Evolutionary conservation across 2,797 vertebrate genomes (phyloP).

Genomic region (Tadarida brasiliensis): DNA sequence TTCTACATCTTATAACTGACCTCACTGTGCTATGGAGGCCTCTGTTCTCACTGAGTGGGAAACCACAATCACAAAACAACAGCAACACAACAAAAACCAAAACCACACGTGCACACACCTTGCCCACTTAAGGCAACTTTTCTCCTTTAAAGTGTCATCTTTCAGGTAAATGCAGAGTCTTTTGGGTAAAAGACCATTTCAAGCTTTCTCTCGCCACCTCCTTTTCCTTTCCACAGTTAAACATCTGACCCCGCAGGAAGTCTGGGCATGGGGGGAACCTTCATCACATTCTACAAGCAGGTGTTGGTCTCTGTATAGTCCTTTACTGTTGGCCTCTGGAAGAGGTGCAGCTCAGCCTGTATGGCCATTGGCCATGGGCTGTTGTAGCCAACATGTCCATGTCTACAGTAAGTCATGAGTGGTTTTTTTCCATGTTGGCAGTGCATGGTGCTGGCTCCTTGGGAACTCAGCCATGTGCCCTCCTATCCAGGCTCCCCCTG

Average conservation of each 20-base stretch:
- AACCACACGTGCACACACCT: background rate
- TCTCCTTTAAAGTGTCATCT: background rate
- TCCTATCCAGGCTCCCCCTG: background rate
- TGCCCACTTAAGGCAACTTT: background rate
- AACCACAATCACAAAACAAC: background rate
- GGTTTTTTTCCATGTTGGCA: background rate
- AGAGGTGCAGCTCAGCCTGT: background rate
- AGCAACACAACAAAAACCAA: background rate
- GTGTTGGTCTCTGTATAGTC: background rate
- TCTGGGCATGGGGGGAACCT: background rate
- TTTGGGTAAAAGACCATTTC: background rate
- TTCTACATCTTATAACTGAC: background rate
- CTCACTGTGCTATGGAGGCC: background rate
- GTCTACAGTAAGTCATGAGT: background rate
- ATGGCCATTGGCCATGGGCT: background rate
- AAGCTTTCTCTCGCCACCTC: background rate
- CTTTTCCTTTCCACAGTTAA: background rate
- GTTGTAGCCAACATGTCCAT: background rate
- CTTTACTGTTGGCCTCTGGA: background rate
- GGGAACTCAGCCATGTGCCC: background rate
- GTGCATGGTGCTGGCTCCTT: background rate
- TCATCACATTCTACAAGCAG: background rate
- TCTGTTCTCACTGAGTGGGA: background rate
- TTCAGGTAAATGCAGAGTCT: background rate
- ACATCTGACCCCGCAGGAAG: background rate